phyloP scores from a whole-genome alignment of 1,140 invertebrate species.

The Brachionus rotundiformis region DNA sequence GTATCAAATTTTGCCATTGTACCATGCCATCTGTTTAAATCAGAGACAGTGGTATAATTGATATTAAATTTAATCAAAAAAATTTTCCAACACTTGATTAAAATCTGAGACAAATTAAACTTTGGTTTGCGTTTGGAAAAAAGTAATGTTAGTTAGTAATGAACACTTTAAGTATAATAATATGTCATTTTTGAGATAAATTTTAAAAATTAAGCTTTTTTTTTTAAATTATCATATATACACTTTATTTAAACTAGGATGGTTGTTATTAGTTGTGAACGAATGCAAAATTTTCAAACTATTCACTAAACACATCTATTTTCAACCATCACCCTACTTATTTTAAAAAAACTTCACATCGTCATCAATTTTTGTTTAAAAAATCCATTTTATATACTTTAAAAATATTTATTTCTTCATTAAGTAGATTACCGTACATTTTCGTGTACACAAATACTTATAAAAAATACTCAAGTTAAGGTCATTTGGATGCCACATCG shows the following conservation, averaged over 20 bases:
- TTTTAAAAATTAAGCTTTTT: background rate
- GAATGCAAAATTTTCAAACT: constrained; percentile 17
- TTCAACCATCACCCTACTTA: constrained; percentile 19
- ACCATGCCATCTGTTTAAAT: no score
- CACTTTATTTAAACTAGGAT: background rate
- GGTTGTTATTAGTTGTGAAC: no score
- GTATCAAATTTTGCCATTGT: no score
- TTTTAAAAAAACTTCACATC: constrained; percentile 34
- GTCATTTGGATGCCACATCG: constrained; percentile 20
- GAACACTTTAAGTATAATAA: no score
- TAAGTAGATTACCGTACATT: background rate
- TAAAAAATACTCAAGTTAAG: background rate
- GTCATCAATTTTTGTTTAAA: constrained; percentile 22
- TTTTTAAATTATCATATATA: background rate
- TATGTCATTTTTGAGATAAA: no score
- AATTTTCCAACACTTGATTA: no score
- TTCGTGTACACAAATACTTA: background rate
- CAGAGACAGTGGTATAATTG: no score
- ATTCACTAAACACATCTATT: background rate
- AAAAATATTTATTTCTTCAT: constrained; percentile 9
- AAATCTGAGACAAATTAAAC: no score
- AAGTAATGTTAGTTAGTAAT: no score
- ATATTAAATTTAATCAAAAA: no score
- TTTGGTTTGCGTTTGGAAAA: no score
- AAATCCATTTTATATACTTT: background rate